Evolutionary conservation across 2,113 vertebrate species (phyloP).

Genomic region (Sialia sialis): DNA sequence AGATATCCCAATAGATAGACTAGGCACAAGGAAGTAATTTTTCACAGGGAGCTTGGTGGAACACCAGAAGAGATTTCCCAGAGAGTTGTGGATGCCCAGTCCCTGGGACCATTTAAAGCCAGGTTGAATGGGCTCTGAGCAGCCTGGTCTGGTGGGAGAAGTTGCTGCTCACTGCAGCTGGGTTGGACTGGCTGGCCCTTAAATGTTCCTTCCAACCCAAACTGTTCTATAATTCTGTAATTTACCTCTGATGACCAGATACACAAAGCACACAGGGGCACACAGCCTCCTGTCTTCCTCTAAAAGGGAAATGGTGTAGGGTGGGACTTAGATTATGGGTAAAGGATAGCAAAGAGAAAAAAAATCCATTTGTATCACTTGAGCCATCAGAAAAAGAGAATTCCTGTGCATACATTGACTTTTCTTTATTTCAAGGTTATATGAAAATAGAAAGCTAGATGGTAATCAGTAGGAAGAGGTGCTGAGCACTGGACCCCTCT

Average conservation of each 20-base stretch:
- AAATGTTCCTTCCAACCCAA: neutral
- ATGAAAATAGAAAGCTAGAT: slow-evolving; percentile 47
- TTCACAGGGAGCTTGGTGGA: neutral
- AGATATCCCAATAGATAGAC: neutral
- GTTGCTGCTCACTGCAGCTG: neutral
- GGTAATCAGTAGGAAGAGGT: slow-evolving; percentile 40
- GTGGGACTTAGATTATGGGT: neutral
- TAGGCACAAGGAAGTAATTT: neutral
- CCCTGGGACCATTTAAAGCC: neutral
- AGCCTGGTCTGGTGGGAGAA: neutral
- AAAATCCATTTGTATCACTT: neutral
- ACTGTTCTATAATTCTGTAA: neutral
- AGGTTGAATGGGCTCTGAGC: neutral
- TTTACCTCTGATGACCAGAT: neutral
- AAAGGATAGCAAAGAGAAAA: neutral
- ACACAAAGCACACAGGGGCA: neutral
- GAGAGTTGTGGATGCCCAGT: neutral
- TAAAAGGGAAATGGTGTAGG: neutral
- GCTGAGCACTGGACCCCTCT: neutral
- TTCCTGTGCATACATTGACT: slow-evolving; percentile 55
- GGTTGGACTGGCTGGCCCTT: neutral
- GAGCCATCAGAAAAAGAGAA: neutral
- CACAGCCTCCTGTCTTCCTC: neutral
- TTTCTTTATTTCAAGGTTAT: slow-evolving; percentile 63
- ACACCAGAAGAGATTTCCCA: neutral